Evolutionary conservation across 2,113 vertebrate species (phyloP), one percentile per base, ranked within the genome.

Genomic region (Otis tarda): DNA sequence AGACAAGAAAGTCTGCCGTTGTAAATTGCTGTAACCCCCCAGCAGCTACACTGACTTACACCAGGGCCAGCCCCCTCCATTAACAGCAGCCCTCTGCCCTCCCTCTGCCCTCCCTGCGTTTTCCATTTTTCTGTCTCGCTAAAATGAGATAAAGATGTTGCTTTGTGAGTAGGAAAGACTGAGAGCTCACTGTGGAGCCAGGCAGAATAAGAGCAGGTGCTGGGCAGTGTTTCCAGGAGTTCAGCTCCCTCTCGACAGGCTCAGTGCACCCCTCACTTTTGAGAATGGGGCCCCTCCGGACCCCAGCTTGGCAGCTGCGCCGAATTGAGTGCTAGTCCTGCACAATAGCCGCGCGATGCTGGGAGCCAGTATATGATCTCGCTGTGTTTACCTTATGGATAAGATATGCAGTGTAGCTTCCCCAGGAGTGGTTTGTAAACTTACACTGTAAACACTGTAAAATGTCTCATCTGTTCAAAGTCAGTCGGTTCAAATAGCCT

Each of bases 221-320:
- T 80, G 78, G 76, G 87, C 77, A 79, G 8, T 7, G 2, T 67
- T 75, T 57, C 43, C 49, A 84, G 87, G 47, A 49, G 37, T 47
- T 57, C 27, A 17, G n/a, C 53, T 83, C 79, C n/a, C 27, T 56
- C 28, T n/a, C 1, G 1, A 11, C 27, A 43, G 68, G 73, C 45
- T 73, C 0, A 0, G 56, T 33, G n/a, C 37, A 49, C 27, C 52
- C 45, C 69, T 88, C 0, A 1, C 23, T 68, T 59, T 33, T 30
- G 52, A 33, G 20, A 2, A 0, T 1, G 11, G 61, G 41, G 33
- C n/a, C 52, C 30, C 63, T 55, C 17, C 3, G 4, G 37, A 89
- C 65, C 64, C 23, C 30, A 45, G 12, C 31, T 61, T 69, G 59
- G 64, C 64, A 77, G 41, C 69, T 63, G 41, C 2, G 12, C 30